Conservation (phyloP, 2,888 invertebrate species). For the Rhagonycha lutea region DNA sequence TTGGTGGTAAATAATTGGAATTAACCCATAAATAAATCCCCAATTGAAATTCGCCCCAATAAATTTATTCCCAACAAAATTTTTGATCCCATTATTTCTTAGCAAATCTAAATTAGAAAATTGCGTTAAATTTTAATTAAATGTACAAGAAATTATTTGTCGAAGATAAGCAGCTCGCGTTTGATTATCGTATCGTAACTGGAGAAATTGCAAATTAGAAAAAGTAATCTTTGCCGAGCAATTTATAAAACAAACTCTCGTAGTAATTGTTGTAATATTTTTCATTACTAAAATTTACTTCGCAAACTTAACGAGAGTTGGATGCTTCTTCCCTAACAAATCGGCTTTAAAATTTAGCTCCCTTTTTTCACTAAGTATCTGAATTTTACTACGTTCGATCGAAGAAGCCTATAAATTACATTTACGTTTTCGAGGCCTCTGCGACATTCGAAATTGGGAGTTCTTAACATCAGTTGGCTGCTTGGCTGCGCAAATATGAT, state of each 20-base stretch:
- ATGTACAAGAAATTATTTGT: conserved; percentile 12
- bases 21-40: conserved; percentile 53
- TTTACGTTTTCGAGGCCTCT: conserved; percentile 10
- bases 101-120: conserved; percentile 25
- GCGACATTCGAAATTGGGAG: conserved; percentile 14
- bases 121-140: conserved; percentile 22
- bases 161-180: background rate
- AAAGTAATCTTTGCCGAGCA: background rate
- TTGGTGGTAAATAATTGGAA: conserved; percentile 50
- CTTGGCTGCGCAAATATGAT: conserved; percentile 40
- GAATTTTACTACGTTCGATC: conserved; percentile 3
- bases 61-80: conserved; percentile 38
- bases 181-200: background rate
- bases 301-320: background rate
- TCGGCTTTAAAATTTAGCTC: background rate
- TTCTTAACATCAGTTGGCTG: conserved; percentile 16
- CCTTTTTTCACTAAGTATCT: background rate
- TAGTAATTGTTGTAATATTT: background rate
- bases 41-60: conserved; percentile 52
- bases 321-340: background rate
- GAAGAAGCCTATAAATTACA: conserved; percentile 1
- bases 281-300: background rate
- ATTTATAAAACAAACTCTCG: background rate
- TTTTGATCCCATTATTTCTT: conserved; percentile 28
- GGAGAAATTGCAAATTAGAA: background rate